Evolutionary conservation across 2,888 invertebrate genomes (phyloP).

Genomic region (Sepiola atlantica): DNA sequence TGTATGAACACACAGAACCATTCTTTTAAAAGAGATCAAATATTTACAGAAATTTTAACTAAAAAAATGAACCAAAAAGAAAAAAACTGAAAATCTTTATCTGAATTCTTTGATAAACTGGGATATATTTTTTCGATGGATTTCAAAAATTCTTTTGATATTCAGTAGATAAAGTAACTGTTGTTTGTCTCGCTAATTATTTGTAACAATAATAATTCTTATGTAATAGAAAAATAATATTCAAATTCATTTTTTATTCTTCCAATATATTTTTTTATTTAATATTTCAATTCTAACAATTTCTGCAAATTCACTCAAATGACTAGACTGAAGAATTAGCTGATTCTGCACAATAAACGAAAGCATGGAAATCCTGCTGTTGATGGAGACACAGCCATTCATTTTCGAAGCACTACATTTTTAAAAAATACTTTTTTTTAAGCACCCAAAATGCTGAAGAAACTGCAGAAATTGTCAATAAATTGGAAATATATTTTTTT

Average conservation of each 20-base stretch:
- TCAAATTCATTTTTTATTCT: constrained; percentile 21
- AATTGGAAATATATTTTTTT: constrained; percentile 14
- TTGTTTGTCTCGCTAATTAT: constrained; percentile 19
- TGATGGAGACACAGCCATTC: constrained; percentile 15
- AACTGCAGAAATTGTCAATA: background rate
- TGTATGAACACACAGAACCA: constrained; percentile 17
- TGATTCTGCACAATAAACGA: constrained; percentile 32
- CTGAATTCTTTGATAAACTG: constrained; percentile 32
- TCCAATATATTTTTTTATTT: constrained; percentile 32
- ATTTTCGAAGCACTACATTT: background rate
- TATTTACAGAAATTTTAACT: background rate
- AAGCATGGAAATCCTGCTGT: background rate
- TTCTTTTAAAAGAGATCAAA: constrained; percentile 5
- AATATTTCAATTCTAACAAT: constrained; percentile 22
- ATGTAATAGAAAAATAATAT: constrained; percentile 32
- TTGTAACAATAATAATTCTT: constrained; percentile 32
- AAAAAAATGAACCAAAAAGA: background rate
- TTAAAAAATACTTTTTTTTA: background rate
- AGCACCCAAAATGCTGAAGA: background rate
- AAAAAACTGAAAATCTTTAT: background rate
- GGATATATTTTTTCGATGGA: constrained; percentile 32
- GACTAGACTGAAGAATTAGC: background rate
- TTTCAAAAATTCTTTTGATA: constrained; percentile 1
- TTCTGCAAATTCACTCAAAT: constrained; percentile 32
- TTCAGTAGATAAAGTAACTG: background rate